A percentile compares a stretch with the other conserved stretches of the same genome.
Conservation (phyloP, 2,888 invertebrate species). For the Scaptomyza parva region DNA sequence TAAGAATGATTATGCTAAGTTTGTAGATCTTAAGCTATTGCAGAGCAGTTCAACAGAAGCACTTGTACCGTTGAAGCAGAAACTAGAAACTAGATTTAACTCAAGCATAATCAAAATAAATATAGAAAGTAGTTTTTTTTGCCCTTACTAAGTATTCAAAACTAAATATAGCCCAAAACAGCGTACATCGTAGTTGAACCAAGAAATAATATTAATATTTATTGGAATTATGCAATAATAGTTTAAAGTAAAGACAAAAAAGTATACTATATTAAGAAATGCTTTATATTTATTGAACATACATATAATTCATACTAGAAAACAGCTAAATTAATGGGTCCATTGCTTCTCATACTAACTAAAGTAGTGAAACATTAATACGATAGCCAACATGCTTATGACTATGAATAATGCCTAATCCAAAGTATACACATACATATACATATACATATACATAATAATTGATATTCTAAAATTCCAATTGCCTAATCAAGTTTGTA, state of each 20-base stretch:
- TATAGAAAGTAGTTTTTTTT: conserved; percentile 3
- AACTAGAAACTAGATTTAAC: conserved; percentile 1
- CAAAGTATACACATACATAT: conserved; percentile 3
- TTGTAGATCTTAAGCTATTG: conserved; percentile 63
- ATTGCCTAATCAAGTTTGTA: conserved; percentile 39
- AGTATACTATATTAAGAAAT: conserved; percentile 41
- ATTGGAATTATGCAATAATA: conserved; percentile 11
- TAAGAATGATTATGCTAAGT: conserved; percentile 1
- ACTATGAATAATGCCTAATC: conserved; percentile 38
- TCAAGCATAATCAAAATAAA: background rate
- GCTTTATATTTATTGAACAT: conserved; percentile 1
- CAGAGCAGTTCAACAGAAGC: conserved; percentile 76
- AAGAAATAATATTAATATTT: background rate
- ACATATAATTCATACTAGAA: conserved; percentile 23
- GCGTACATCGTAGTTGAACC: conserved; percentile 19
- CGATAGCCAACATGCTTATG: conserved; percentile 19
- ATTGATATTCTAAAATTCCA: conserved; percentile 16
- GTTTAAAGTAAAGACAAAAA: conserved; percentile 25
- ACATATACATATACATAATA: background rate
- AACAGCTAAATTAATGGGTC: conserved; percentile 65
- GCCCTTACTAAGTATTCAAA: conserved; percentile 15
- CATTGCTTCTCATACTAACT: conserved; percentile 48
- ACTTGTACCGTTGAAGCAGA: conserved; percentile 71
- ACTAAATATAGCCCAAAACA: conserved; percentile 32
- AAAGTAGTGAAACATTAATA: conserved; percentile 27